A percentile compares a stretch with the other conserved stretches of the same genome.
Conservation (phyloP, 1,140 invertebrate species). For the Scaptomyza montana region DNA sequence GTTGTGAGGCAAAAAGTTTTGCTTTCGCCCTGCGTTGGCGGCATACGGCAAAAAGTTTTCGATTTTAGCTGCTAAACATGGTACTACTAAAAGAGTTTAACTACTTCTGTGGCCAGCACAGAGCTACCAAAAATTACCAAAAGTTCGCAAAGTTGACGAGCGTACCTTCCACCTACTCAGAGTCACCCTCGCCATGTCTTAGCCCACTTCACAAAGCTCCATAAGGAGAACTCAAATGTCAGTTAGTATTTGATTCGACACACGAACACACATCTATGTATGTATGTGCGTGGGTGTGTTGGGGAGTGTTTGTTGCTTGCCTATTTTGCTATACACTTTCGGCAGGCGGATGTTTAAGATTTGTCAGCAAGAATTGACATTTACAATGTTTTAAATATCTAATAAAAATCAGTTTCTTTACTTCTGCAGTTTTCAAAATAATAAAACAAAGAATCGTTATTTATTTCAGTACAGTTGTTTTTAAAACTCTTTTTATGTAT, state of each 20-base stretch:
- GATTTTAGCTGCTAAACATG: conserved; percentile 47
- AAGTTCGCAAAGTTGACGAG: conserved; percentile 36
- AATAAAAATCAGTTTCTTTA: too few relatives aligned
- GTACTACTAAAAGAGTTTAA: conserved; percentile 53
- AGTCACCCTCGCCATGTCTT: not conserved
- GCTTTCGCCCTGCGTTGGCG: too few relatives aligned
- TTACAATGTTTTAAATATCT: too few relatives aligned
- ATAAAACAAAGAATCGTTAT: too few relatives aligned
- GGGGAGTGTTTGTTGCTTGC: conserved; percentile 8
- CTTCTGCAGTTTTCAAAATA: too few relatives aligned
- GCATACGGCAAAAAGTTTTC: conserved; percentile 28
- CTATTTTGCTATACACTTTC: conserved; percentile 3
- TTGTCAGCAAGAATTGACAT: too few relatives aligned
- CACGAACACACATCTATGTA: not conserved
- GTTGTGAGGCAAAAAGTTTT: conserved; percentile 26
- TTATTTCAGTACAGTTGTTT: too few relatives aligned
- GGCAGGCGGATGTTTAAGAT: not conserved
- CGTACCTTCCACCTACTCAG: not conserved
- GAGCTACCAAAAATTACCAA: conserved; percentile 29
- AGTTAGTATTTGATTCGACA: conserved; percentile 32
- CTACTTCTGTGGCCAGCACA: conserved; percentile 46
- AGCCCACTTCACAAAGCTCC: not conserved
- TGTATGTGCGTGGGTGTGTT: not conserved
- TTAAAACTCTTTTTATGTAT: too few relatives aligned
- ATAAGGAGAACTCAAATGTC: conserved; percentile 21